Conservation (phyloP, 2,888 invertebrate genomes). For the Elmis aenea region DNA sequence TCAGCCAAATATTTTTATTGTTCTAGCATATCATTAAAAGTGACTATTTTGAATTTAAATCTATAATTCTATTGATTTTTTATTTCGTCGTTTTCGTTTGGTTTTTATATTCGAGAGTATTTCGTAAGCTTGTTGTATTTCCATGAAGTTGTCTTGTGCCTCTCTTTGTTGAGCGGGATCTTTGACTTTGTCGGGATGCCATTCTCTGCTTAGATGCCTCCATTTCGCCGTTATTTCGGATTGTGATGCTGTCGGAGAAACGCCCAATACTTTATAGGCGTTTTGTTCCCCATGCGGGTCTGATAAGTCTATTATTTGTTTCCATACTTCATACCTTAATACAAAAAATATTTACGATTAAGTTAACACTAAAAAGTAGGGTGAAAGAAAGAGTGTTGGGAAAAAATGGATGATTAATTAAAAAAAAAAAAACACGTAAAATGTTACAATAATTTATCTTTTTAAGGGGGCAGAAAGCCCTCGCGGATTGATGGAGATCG, state of each 20-base stretch:
- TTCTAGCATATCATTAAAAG: too few relatives aligned
- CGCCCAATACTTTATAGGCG: conserved; percentile 76
- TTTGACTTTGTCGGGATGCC: conserved; percentile 89
- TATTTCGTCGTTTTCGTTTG: conserved; percentile 68
- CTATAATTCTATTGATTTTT: conserved; percentile 52
- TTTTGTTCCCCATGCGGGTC: conserved; percentile 90
- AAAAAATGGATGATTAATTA: too few relatives aligned
- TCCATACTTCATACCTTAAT: conserved; percentile 66
- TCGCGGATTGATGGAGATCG: too few relatives aligned
- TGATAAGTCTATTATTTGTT: conserved; percentile 75
- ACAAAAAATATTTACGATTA: not conserved
- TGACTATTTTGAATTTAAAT: too few relatives aligned
- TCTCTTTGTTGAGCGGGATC: conserved; percentile 60
- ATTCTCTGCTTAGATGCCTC: conserved; percentile 74
- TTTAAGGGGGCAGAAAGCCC: too few relatives aligned
- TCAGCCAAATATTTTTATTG: too few relatives aligned
- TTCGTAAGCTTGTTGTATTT: conserved; percentile 90
- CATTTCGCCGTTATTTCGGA: conserved; percentile 80
- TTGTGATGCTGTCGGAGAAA: conserved; percentile 76
- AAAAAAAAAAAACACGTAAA: too few relatives aligned
- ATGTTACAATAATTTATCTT: too few relatives aligned
- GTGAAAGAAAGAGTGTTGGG: too few relatives aligned
- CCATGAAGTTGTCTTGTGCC: conserved; percentile 86
- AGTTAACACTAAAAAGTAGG: not conserved
- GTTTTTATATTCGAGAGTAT: conserved; percentile 79